A percentile compares a stretch with the other conserved stretches of the same genome.
These are phyloP conservation scores for Amphimedon queenslandica DNA, from an alignment of 37 sponge, comb jelly and placozoan species.

Conservation along the genomic window DNA sequence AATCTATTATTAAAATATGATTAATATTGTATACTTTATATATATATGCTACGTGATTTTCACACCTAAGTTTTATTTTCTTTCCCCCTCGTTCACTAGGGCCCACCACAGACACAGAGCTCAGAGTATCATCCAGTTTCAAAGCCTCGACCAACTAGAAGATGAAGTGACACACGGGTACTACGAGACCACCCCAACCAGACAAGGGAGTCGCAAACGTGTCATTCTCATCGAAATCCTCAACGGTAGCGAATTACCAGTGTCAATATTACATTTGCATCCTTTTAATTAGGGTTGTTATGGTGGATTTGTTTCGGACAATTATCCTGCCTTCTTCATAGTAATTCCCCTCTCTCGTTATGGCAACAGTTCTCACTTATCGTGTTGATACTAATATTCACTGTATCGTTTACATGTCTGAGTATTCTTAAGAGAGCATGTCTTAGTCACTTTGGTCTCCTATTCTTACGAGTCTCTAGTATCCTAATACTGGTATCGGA, in stretches of 20 bases:
- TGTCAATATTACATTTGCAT: too few relatives aligned
- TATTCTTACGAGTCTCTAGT: neutral
- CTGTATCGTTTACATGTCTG: neutral
- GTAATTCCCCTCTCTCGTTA: neutral
- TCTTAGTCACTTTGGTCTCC: neutral
- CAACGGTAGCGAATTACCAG: neutral
- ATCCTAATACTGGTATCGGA: neutral
- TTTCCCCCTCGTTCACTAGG: too few relatives aligned
- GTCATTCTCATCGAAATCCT: conserved; percentile 33
- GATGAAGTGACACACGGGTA: conserved; percentile 37
- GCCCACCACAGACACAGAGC: conserved; percentile 51
- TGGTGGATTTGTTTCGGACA: neutral
- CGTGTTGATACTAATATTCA: neutral
- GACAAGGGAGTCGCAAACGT: conserved; percentile 25
- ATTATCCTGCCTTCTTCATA: neutral
- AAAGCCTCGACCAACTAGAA: conserved; percentile 57
- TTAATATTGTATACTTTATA: conserved; percentile 60
- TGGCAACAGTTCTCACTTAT: neutral
- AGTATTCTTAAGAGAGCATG: neutral
- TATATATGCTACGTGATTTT: too few relatives aligned
- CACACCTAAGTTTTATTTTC: too few relatives aligned
- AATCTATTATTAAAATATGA: too few relatives aligned
- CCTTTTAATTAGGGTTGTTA: neutral
- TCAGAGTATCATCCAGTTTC: conserved; percentile 55
- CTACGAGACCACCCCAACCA: conserved; percentile 28